Conservation (phyloP, 2,797 vertebrate genomes). For the Chelon auratus region DNA sequence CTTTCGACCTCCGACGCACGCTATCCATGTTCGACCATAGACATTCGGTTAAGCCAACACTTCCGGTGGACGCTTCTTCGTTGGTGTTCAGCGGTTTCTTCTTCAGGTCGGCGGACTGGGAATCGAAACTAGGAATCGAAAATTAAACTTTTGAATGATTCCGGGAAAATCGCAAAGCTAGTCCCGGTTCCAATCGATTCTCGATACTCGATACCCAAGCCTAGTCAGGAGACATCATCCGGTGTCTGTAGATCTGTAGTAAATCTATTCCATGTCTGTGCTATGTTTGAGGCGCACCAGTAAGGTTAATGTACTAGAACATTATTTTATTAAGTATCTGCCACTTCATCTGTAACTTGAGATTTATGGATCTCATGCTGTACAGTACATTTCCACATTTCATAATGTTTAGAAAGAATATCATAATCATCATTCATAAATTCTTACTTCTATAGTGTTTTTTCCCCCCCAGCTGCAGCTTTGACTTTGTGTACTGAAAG, state of each 20-base stretch:
- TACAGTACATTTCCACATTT: conserved; percentile 15
- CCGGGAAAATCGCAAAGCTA: too few species aligned
- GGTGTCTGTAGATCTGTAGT: not conserved
- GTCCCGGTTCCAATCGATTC: too few species aligned
- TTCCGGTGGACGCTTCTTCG: too few species aligned
- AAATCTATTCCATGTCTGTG: conserved; percentile 25
- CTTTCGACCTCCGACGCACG: too few species aligned
- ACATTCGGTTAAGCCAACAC: too few species aligned
- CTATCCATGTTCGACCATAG: too few species aligned
- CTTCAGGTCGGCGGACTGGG: too few species aligned
- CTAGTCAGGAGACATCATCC: too few species aligned
- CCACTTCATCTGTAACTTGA: conserved; percentile 38
- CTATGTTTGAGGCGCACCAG: conserved; percentile 17
- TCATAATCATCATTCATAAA: not conserved
- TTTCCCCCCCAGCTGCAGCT: not conserved
- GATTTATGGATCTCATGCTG: conserved; percentile 20
- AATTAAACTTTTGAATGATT: too few species aligned
- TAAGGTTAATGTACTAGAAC: conserved; percentile 28
- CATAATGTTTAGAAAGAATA: conserved; percentile 1
- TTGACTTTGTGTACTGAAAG: conserved; percentile 3
- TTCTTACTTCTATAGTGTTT: not conserved
- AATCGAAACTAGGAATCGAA: too few species aligned
- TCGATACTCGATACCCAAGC: too few species aligned
- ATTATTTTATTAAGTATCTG: conserved; percentile 45
- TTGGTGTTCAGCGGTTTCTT: too few species aligned